These are phyloP conservation scores for Selenia dentaria DNA, from an alignment of 2,888 invertebrate species.

Conservation along the genomic window DNA sequence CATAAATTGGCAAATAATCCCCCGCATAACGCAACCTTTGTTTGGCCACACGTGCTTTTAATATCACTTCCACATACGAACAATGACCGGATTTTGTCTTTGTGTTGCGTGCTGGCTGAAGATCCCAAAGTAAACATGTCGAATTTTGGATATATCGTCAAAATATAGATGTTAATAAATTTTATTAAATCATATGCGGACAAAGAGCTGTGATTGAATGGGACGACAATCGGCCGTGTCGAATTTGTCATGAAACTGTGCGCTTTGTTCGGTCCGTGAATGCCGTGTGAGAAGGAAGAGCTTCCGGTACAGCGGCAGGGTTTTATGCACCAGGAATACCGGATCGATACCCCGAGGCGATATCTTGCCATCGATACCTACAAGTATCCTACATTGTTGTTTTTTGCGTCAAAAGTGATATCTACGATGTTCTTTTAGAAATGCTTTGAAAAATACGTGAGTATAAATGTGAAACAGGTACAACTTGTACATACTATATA, in stretches of 20 bases:
- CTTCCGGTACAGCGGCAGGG: conserved; percentile 63
- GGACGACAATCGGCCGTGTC: conserved; percentile 69
- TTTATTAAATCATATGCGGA: conserved; percentile 69
- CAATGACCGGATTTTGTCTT: conserved; percentile 80
- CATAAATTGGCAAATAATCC: conserved; percentile 85
- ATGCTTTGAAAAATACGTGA: conserved; percentile 5
- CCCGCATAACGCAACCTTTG: conserved; percentile 84
- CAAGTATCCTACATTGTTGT: conserved; percentile 66
- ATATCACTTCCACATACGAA: conserved; percentile 68
- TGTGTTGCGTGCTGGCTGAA: conserved; percentile 60
- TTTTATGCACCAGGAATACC: conserved; percentile 32
- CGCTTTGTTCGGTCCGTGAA: conserved; percentile 66
- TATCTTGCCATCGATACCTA: conserved; percentile 75
- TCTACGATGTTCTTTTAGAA: conserved; percentile 48
- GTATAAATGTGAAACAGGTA: too few species aligned
- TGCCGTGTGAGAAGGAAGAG: conserved; percentile 76
- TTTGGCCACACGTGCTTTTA: conserved; percentile 85
- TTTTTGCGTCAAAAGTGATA: conserved; percentile 51
- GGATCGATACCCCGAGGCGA: conserved; percentile 70
- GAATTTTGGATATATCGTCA: conserved; percentile 1
- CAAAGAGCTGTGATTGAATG: conserved; percentile 62
- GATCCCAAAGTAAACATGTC: conserved; percentile 68
- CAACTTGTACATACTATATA: too few species aligned
- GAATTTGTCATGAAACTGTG: conserved; percentile 80
- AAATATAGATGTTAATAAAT: conserved; percentile 70